These are phyloP conservation scores for Asarcornis scutulata DNA, from an alignment of 2,113 vertebrate species.

Conservation along the genomic window DNA sequence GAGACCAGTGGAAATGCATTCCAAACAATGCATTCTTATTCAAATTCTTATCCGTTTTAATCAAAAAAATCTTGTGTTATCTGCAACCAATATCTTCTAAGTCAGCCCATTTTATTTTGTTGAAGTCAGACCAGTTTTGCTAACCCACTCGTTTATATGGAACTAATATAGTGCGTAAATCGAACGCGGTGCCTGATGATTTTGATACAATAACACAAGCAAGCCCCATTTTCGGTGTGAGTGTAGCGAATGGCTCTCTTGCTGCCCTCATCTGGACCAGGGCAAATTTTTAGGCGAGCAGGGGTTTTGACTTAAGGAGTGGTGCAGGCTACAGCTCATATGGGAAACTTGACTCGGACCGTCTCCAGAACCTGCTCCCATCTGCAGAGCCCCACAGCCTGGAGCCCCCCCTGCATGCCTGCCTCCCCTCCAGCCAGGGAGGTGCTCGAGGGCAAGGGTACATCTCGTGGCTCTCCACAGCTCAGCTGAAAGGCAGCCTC, in stretches of 20 bases:
- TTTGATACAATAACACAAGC: constrained; percentile 48
- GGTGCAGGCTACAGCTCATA: no score
- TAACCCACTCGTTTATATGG: constrained; percentile 40
- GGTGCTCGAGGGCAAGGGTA: no score
- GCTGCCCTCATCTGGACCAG: not conserved
- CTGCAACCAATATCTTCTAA: constrained; percentile 78
- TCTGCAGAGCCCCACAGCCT: no score
- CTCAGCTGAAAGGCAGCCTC: no score
- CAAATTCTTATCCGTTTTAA: constrained; percentile 78
- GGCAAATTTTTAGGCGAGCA: no score
- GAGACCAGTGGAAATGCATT: constrained; percentile 73
- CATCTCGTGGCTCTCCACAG: no score
- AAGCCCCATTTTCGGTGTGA: constrained; percentile 45
- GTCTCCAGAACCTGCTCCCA: no score
- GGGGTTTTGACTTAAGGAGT: no score
- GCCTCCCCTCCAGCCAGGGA: no score
- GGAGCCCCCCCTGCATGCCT: no score
- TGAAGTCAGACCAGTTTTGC: constrained; percentile 49
- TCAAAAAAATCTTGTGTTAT: constrained; percentile 81
- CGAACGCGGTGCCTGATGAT: constrained; percentile 50
- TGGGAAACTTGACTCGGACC: no score
- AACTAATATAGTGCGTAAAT: constrained; percentile 46
- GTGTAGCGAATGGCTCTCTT: not conserved
- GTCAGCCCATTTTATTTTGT: constrained; percentile 63
- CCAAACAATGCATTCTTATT: constrained; percentile 83